A percentile compares a stretch with the other conserved stretches of the same genome.
These are phyloP conservation scores for Leptobrachium ailaonicum DNA, from an alignment of 2,113 vertebrate genomes.

Conservation along the genomic window DNA sequence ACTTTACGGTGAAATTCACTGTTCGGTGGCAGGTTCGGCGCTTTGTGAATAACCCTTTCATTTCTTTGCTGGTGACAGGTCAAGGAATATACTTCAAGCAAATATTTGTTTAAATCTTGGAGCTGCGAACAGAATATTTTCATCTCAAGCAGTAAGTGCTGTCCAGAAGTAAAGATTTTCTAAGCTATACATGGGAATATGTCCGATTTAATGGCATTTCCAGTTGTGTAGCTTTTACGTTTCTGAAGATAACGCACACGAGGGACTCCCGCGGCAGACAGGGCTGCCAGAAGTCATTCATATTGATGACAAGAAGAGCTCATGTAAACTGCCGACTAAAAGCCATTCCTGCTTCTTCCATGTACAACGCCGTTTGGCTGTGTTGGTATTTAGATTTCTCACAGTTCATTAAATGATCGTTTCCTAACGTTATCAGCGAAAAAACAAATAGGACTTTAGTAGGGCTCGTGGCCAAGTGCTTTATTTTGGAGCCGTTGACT, in stretches of 20 bases:
- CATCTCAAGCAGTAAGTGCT: slow-evolving; percentile 42
- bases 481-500: too few species aligned
- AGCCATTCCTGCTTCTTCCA: slow-evolving; percentile 8
- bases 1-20: too few species aligned
- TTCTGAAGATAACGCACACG: slow-evolving; percentile 39
- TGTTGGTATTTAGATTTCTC: slow-evolving; percentile 27
- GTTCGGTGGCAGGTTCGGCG: too few species aligned
- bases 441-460: not conserved
- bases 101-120: slow-evolving; percentile 23
- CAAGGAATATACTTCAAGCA: not conserved
- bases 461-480: too few species aligned
- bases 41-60: too few species aligned
- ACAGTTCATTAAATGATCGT: not conserved
- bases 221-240: slow-evolving; percentile 31
- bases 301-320: slow-evolving; percentile 29
- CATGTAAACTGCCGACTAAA: slow-evolving; percentile 17
- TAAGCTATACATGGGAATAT: slow-evolving; percentile 45
- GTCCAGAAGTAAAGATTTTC: slow-evolving; percentile 36
- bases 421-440: not conserved
- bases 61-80: too few species aligned
- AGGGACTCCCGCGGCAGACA: slow-evolving; percentile 35
- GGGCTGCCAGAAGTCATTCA: slow-evolving; percentile 38
- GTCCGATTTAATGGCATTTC: slow-evolving; percentile 42
- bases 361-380: not conserved
- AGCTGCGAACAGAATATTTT: slow-evolving; percentile 35